Percentiles rank a stretch among this genome's conserved stretches.
These are phyloP conservation scores for Xiphophorus birchmanni DNA, from an alignment of 2,797 vertebrate genomes.

Conservation along the genomic window DNA sequence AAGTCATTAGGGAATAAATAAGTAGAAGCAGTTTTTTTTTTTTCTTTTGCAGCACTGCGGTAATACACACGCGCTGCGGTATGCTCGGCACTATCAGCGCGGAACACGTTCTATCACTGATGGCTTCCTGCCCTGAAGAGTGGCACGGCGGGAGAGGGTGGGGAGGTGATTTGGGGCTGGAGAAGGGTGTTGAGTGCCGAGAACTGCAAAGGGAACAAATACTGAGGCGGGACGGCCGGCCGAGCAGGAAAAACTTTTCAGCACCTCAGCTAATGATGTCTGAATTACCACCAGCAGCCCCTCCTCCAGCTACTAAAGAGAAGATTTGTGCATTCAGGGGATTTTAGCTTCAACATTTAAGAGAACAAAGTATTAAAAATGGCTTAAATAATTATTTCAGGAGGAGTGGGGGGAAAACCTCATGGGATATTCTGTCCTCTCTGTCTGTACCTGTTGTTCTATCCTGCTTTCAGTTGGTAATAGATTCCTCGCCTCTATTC, in stretches of 20 bases:
- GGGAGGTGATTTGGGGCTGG: slow-evolving; percentile 7
- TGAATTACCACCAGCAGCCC: slow-evolving; percentile 61
- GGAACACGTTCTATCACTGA: slow-evolving; percentile 51
- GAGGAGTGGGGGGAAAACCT: slow-evolving; percentile 22
- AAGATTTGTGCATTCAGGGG: slow-evolving; percentile 26
- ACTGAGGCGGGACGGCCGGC: slow-evolving; percentile 56
- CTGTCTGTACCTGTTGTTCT: slow-evolving; percentile 57
- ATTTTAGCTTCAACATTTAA: slow-evolving; percentile 20
- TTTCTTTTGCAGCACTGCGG: background rate
- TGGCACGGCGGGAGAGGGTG: slow-evolving; percentile 47
- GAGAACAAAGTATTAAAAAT: slow-evolving; percentile 28
- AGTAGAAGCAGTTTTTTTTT: slow-evolving; percentile 15
- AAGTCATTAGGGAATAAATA: slow-evolving; percentile 23
- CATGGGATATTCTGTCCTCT: slow-evolving; percentile 57
- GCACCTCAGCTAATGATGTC: slow-evolving; percentile 72
- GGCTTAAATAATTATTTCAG: slow-evolving; percentile 43
- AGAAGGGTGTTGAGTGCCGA: slow-evolving; percentile 64
- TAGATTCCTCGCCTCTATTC: slow-evolving; percentile 66
- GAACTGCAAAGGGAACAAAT: slow-evolving; percentile 66
- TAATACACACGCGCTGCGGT: background rate
- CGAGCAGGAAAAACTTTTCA: slow-evolving; percentile 75
- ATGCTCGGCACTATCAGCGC: slow-evolving; percentile 20
- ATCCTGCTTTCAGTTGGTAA: slow-evolving; percentile 55
- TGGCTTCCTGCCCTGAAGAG: slow-evolving; percentile 62
- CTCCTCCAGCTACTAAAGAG: background rate